Evolutionary conservation across 53 echinoderm and acorn worm species (phyloP).

Genomic region (Astropecten irregularis): DNA sequence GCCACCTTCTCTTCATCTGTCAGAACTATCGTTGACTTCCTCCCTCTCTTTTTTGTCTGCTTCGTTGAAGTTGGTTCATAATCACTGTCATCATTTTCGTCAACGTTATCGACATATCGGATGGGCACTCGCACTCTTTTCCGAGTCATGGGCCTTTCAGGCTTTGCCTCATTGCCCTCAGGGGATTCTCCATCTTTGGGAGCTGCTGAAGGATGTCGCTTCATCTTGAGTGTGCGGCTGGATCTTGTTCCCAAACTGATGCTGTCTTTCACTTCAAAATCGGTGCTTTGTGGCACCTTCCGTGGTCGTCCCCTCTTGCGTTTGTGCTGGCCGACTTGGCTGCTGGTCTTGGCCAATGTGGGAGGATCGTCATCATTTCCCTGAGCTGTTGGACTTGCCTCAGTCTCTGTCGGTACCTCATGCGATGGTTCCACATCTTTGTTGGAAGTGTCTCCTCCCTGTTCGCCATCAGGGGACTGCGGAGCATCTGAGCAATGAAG

Average conservation of each 20-base stretch:
- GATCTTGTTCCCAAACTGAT: not conserved
- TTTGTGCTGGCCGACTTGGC: not conserved
- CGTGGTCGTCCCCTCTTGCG: slow-evolving; percentile 12
- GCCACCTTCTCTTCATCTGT: not conserved
- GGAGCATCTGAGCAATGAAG: not conserved
- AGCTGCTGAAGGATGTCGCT: not conserved
- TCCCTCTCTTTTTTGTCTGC: not conserved
- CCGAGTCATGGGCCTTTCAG: not conserved
- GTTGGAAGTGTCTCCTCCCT: not conserved
- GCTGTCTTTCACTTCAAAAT: not conserved
- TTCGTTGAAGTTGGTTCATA: not conserved
- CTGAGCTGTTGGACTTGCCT: not conserved
- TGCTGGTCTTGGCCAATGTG: not conserved
- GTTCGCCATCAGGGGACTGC: not conserved
- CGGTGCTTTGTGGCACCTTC: not conserved
- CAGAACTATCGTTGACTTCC: not conserved
- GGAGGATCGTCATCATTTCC: not conserved
- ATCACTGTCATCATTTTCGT: not conserved
- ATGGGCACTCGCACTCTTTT: not conserved
- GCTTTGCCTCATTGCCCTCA: not conserved
- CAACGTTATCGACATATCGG: not conserved
- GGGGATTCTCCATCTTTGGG: not conserved
- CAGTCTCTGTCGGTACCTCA: not conserved
- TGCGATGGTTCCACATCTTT: not conserved
- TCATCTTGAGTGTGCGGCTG: not conserved